Evolutionary conservation across 2,888 invertebrate genomes (phyloP).

Genomic region (Cosmia trapezina): DNA sequence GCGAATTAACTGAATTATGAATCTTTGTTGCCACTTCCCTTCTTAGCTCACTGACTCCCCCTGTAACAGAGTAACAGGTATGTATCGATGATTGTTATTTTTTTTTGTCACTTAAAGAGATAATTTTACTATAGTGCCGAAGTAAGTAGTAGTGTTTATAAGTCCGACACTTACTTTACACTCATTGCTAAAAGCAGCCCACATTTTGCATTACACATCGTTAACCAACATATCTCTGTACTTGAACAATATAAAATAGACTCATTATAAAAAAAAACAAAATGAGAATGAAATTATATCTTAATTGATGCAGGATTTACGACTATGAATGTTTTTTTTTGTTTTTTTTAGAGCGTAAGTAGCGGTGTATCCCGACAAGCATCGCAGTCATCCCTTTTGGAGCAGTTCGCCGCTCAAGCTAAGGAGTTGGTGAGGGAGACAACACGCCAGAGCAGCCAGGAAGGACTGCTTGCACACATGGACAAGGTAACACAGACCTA

Average conservation of each 20-base stretch:
- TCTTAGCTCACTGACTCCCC: background rate
- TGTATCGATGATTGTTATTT: background rate
- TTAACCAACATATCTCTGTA: background rate
- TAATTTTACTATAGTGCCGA: background rate
- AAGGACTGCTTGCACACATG: slow-evolving; percentile 96
- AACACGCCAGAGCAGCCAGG: slow-evolving; percentile 96
- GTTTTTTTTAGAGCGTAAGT: slow-evolving; percentile 74
- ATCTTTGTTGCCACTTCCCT: background rate
- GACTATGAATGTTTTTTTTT: too few relatives aligned
- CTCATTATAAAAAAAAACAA: background rate
- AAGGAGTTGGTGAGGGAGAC: slow-evolving; percentile 97
- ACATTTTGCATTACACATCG: slow-evolving; percentile 11
- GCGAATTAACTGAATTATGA: too few relatives aligned
- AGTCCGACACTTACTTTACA: background rate
- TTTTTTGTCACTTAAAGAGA: background rate
- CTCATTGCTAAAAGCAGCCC: background rate
- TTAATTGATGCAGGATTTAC: background rate
- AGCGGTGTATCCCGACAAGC: slow-evolving; percentile 92
- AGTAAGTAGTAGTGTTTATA: too few relatives aligned
- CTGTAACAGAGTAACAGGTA: background rate
- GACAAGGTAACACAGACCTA: slow-evolving; percentile 92
- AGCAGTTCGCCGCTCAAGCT: slow-evolving; percentile 96
- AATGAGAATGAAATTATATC: background rate
- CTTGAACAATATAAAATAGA: background rate
- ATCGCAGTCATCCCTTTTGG: slow-evolving; percentile 96